Evolutionary conservation across 2,113 vertebrate species (phyloP).

Genomic region (Hucho hucho): DNA sequence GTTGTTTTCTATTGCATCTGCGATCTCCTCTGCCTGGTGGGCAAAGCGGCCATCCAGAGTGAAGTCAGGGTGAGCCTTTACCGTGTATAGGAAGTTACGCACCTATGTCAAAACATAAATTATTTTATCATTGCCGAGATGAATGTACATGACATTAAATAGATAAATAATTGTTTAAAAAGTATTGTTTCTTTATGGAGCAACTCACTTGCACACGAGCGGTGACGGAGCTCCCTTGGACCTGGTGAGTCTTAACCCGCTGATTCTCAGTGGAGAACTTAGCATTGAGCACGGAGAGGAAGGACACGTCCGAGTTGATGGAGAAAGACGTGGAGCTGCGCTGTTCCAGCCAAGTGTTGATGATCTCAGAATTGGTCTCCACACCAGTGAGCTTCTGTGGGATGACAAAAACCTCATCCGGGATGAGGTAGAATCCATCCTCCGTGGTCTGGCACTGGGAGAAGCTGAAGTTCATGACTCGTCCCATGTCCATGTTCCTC

Average conservation of each 20-base stretch:
- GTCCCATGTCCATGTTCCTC: constrained; percentile 85
- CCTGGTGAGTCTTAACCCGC: constrained; percentile 84
- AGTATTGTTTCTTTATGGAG: background rate
- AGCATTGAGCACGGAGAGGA: constrained; percentile 73
- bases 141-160: background rate
- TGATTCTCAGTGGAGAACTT: constrained; percentile 82
- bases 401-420: constrained; percentile 84
- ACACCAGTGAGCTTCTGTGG: constrained; percentile 83
- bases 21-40: constrained; percentile 76
- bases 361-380: constrained; percentile 86
- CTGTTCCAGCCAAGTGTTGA: constrained; percentile 83
- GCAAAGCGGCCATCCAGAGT: constrained; percentile 76
- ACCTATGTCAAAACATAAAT: constrained; percentile 47
- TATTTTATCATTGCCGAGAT: background rate
- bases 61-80: constrained; percentile 75
- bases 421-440: constrained; percentile 85
- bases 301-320: constrained; percentile 81
- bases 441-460: constrained; percentile 84
- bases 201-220: constrained; percentile 76
- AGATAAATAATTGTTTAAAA: background rate
- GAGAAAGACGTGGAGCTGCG: constrained; percentile 76
- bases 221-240: constrained; percentile 76
- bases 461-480: constrained; percentile 83
- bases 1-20: constrained; percentile 85
- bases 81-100: constrained; percentile 84